Conservation (phyloP, 2,113 vertebrate species). For the Neomonachus schauinslandi region DNA sequence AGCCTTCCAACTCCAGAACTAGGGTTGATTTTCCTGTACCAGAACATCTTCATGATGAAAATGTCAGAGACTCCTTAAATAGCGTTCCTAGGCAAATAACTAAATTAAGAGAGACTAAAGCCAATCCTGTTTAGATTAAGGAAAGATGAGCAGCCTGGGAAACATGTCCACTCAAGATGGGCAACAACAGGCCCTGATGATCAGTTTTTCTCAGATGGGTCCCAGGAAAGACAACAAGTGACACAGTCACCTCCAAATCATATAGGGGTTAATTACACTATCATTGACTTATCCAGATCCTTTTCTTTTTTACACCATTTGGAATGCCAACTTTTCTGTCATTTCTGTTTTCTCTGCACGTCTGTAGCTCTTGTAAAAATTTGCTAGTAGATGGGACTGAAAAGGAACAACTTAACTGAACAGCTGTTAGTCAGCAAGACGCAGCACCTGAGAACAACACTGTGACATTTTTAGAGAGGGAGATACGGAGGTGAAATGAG, state of each 20-base stretch:
- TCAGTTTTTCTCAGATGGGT: not conserved
- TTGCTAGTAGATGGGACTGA: conserved; percentile 49
- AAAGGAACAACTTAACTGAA: conserved; percentile 60
- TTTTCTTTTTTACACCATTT: not conserved
- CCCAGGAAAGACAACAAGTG: not conserved
- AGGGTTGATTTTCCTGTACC: not conserved
- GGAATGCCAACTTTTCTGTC: not conserved
- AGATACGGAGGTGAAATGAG: not conserved
- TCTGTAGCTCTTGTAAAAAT: conserved; percentile 43
- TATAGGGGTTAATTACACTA: not conserved
- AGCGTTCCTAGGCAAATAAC: not conserved
- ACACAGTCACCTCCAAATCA: not conserved
- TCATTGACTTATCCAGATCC: not conserved
- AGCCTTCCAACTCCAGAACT: not conserved
- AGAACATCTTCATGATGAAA: not conserved
- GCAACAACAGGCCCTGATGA: not conserved
- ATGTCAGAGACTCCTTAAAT: not conserved
- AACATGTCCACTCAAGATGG: not conserved
- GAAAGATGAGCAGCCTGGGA: not conserved
- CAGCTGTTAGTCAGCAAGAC: conserved; percentile 39
- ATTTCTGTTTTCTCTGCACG: conserved; percentile 25
- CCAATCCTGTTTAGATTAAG: not conserved
- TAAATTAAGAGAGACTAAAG: conserved; percentile 24
- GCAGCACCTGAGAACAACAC: conserved; percentile 26
- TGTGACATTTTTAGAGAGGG: not conserved